These are phyloP conservation scores for Epistrophe eligans DNA, from an alignment of 2,888 invertebrate genomes.

Conservation along the genomic window DNA sequence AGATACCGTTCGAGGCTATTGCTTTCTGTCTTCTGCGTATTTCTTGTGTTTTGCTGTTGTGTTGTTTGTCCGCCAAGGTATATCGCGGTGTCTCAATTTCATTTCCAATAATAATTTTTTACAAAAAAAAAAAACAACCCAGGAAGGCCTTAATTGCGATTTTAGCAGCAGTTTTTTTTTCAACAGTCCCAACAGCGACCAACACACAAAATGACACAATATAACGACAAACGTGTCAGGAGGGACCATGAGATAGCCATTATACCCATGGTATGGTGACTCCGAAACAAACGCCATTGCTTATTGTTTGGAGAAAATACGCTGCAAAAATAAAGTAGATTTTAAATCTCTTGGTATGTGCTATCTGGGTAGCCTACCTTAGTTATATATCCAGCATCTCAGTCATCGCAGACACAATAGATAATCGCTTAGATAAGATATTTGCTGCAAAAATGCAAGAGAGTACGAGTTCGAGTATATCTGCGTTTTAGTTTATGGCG, in stretches of 20 bases:
- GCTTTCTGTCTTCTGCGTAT: conserved; percentile 50
- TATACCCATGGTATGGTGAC: conserved; percentile 7
- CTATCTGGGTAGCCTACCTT: conserved; percentile 27
- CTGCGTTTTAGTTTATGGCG: conserved; percentile 55
- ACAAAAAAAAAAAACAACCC: conserved; percentile 33
- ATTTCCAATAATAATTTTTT: conserved; percentile 49
- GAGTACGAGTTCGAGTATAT: conserved; percentile 17
- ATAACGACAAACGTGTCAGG: conserved; percentile 57
- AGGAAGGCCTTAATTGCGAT: conserved; percentile 68
- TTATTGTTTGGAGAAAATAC: conserved; percentile 56
- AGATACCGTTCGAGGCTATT: conserved; percentile 63
- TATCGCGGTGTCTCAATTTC: conserved; percentile 69
- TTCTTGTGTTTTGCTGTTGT: conserved; percentile 50
- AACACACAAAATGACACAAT: conserved; percentile 63
- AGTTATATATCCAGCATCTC: conserved; percentile 53
- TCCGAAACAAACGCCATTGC: conserved; percentile 31
- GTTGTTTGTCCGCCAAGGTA: conserved; percentile 14
- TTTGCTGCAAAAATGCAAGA: conserved; percentile 52
- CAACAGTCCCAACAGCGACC: neutral
- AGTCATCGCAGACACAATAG: conserved; percentile 73
- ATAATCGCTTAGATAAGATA: conserved; percentile 75
- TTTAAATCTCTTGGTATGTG: conserved; percentile 13
- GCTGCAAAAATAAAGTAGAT: conserved; percentile 49
- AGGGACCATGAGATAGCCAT: conserved; percentile 43
- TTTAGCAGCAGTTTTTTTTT: conserved; percentile 36